These are phyloP conservation scores for Capitella teleta DNA, from an alignment of 1,140 invertebrate species.

Conservation along the genomic window DNA sequence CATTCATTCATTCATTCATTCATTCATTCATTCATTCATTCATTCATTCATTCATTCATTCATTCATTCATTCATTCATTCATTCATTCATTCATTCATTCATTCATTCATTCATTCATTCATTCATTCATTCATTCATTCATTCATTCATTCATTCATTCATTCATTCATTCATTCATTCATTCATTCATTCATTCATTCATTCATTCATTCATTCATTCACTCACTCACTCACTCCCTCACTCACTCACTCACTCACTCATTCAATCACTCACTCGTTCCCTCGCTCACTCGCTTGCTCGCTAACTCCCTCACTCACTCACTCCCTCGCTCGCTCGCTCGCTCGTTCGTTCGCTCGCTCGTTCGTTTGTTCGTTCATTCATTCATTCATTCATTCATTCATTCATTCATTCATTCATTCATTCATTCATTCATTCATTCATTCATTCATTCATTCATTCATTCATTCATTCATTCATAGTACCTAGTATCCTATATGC, in stretches of 20 bases:
- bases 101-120: too few species aligned
- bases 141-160: too few species aligned
- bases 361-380: neutral
- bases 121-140: too few species aligned
- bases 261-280: neutral
- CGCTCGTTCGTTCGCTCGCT: neutral
- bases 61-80: too few species aligned
- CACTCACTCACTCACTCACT: neutral
- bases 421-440: constrained; percentile 1
- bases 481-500: neutral
- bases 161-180: too few species aligned
- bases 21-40: too few species aligned
- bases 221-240: too few species aligned
- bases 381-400: neutral
- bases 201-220: too few species aligned
- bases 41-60: too few species aligned
- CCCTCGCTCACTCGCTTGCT: neutral
- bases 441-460: constrained; percentile 1
- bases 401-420: neutral
- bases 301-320: neutral
- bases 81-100: too few species aligned
- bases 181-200: too few species aligned
- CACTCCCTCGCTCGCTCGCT: neutral
- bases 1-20: too few species aligned
- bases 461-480: neutral